These are phyloP conservation scores for Acipenser transmontanus DNA, from an alignment of 2,797 vertebrate species.

Conservation along the genomic window DNA sequence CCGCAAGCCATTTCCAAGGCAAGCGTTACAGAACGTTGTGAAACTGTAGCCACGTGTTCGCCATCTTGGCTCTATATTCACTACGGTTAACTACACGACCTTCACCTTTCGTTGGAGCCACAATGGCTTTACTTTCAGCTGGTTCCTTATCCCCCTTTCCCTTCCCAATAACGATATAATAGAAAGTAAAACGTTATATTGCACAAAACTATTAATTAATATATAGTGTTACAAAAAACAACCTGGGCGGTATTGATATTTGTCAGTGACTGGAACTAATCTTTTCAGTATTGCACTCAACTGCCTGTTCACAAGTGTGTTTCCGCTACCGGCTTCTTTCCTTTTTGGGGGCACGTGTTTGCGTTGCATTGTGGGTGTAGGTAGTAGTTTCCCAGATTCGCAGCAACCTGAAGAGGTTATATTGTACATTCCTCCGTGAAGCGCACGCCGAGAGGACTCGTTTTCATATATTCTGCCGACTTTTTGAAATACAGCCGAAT, in stretches of 20 bases:
- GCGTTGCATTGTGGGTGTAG: neutral
- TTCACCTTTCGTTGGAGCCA: conserved; percentile 11
- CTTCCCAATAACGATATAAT: too few relatives aligned
- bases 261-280: neutral
- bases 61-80: neutral
- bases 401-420: too few relatives aligned
- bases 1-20: conserved; percentile 7
- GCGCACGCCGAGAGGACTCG: conserved; percentile 67
- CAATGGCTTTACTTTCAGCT: neutral
- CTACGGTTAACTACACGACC: conserved; percentile 30
- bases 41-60: neutral
- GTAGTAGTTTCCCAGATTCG: neutral
- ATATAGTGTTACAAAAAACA: too few relatives aligned
- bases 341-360: neutral
- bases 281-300: neutral
- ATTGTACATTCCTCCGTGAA: conserved; percentile 60
- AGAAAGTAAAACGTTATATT: too few relatives aligned
- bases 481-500: too few relatives aligned
- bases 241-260: too few relatives aligned
- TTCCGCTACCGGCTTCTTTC: neutral
- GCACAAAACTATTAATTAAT: too few relatives aligned
- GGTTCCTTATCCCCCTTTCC: too few relatives aligned
- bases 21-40: neutral
- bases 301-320: neutral
- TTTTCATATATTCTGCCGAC: too few relatives aligned